phyloP scores from a whole-genome alignment of 2,113 vertebrate species.

The Pseudorectes ferrugineus region DNA sequence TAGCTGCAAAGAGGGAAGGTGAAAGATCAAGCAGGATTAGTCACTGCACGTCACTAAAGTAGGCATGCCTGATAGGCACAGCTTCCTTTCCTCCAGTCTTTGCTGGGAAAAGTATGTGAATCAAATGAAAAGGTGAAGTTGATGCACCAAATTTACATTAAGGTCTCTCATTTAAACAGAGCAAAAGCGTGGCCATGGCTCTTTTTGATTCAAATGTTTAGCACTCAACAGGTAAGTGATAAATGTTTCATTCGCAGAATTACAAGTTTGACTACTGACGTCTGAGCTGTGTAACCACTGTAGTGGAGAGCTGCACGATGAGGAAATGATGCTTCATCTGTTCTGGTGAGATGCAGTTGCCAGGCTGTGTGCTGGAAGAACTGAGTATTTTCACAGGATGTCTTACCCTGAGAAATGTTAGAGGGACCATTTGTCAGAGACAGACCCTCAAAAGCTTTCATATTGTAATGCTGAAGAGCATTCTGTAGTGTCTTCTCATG shows the following conservation, averaged over 20 bases:
- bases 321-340: neutral
- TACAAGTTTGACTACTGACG: neutral
- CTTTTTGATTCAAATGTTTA: neutral
- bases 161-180: neutral
- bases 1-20: neutral
- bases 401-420: neutral
- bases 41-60: neutral
- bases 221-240: neutral
- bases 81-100: neutral
- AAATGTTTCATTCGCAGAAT: neutral
- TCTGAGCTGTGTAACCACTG: neutral
- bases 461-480: neutral
- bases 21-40: neutral
- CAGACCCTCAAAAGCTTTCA: neutral
- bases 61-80: neutral
- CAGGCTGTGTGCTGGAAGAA: neutral
- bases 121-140: neutral
- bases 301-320: neutral
- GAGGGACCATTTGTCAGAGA: neutral
- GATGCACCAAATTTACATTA: neutral
- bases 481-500: neutral
- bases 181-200: neutral
- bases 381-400: neutral
- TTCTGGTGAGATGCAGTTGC: neutral
- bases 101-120: neutral